Base-by-base conservation (phyloP, 2,888 invertebrate genomes). In the Ornithoptera priamus region DNA sequence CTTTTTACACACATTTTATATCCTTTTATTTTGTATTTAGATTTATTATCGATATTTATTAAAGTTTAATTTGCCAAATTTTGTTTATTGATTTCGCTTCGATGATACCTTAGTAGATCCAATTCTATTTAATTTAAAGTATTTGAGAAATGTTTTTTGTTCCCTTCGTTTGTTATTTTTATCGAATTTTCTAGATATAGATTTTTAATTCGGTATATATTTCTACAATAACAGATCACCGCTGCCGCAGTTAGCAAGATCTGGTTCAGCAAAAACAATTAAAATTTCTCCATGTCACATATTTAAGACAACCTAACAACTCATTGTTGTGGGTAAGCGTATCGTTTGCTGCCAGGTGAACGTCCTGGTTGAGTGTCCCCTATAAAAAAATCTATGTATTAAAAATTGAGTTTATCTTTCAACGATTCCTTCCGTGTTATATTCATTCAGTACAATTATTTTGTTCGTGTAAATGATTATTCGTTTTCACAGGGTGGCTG, bases 1-100 rank as follows among this genome's bases (percentile, higher is more conserved):
- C 36, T 36, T 62, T 46, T 39, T 63, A 57, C 20, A 39, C 53
- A 58, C 58, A 53, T 62, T 65, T 42, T 57, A 53, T 56, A 53
- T 71, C 42, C 7, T 68, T 63, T 71, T 65, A 42, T 62, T 15
- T 62, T 30, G 66, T 42, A 57, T 63, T 62, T 62, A 65, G 53
- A 65, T 63, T 58, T 64, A 60, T 57, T 60, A 42, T 42, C 42
- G n/a, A 42, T 63, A 20, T 59, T 65, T 68, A 63, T 68, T 61
- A 62, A 66, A 62, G 56, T 61, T 64, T 60, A 56, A 12, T 42
- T 63, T 59, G 30, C 4, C 20, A 30, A 53, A 36, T 42, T 4
- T 42, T 67, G 39, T 18, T 2, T 50, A 50, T 18, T 50, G 50
- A 50, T 50, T 50, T 50, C 50, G 50, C 15, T 50, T 15, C 50